phyloP scores from a whole-genome alignment of 2,113 vertebrate genomes.

The Hiodon tergisus region DNA sequence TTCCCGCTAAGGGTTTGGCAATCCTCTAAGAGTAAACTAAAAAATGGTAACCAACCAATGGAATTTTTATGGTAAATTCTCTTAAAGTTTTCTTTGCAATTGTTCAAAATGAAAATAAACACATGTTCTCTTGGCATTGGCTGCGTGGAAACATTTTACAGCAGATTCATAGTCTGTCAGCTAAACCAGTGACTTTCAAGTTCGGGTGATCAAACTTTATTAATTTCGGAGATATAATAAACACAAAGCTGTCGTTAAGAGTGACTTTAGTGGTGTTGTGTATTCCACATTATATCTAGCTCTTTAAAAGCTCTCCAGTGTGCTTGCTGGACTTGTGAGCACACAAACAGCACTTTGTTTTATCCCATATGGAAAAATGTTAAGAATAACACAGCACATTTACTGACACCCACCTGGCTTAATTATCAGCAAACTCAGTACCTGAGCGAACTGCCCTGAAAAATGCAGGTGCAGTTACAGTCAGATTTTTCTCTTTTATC shows the following conservation, averaged over 20 bases:
- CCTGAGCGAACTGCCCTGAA: background rate
- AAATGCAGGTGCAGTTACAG: background rate
- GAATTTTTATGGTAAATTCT: too few relatives aligned
- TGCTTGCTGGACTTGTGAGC: too few relatives aligned
- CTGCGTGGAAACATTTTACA: slow-evolving; percentile 11
- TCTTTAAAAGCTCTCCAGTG: too few relatives aligned
- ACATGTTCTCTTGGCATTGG: slow-evolving; percentile 10
- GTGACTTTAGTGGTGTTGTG: too few relatives aligned
- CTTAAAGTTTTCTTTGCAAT: background rate
- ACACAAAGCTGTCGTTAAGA: too few relatives aligned
- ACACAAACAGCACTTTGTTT: background rate
- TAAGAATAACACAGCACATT: background rate
- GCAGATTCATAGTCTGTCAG: slow-evolving; percentile 16
- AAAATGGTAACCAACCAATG: too few relatives aligned
- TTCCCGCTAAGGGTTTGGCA: background rate
- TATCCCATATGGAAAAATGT: background rate
- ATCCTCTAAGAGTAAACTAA: slow-evolving; percentile 21
- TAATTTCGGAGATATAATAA: background rate
- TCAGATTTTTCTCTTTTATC: too few relatives aligned
- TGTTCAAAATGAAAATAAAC: slow-evolving; percentile 20
- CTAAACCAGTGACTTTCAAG: background rate
- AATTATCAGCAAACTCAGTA: background rate
- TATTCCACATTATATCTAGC: too few relatives aligned
- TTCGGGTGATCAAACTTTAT: background rate
- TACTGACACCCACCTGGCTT: background rate